Conservation (phyloP, 37 sponge, comb jelly and placozoan genomes). For the Theonella swinhoei region DNA sequence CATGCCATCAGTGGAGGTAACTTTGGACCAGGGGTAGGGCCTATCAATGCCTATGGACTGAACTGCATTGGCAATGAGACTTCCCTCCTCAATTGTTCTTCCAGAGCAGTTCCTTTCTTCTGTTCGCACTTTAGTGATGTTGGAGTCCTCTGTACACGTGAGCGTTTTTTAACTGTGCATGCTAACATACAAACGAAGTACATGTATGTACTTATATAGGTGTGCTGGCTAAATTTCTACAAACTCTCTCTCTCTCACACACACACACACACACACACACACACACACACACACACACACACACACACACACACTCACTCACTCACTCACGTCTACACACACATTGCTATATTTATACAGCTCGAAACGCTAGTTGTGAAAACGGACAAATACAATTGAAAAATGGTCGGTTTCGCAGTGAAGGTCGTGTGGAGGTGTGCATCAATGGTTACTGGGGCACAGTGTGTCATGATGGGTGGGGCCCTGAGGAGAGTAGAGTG, state of each 20-base stretch:
- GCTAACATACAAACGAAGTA: too few species aligned
- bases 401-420: neutral
- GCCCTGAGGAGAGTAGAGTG: constrained; percentile 4
- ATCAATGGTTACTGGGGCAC: constrained; percentile 52
- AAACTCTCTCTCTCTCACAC: neutral
- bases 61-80: constrained; percentile 32
- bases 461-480: constrained; percentile 45
- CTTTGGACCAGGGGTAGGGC: constrained; percentile 38
- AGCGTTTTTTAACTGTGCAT: too few species aligned
- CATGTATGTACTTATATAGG: neutral
- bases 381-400: constrained; percentile 6
- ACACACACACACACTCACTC: too few species aligned
- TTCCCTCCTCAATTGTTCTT: constrained; percentile 13
- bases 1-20: constrained; percentile 7
- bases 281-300: too few species aligned
- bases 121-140: constrained; percentile 31
- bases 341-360: too few species aligned
- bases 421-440: constrained; percentile 48
- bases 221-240: neutral
- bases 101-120: neutral
- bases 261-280: too few species aligned
- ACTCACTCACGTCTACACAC: too few species aligned
- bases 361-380: constrained; percentile 19
- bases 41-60: neutral
- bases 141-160: constrained; percentile 47